phyloP scores from a whole-genome alignment of 2,888 invertebrate genomes.

The Idaea straminata region DNA sequence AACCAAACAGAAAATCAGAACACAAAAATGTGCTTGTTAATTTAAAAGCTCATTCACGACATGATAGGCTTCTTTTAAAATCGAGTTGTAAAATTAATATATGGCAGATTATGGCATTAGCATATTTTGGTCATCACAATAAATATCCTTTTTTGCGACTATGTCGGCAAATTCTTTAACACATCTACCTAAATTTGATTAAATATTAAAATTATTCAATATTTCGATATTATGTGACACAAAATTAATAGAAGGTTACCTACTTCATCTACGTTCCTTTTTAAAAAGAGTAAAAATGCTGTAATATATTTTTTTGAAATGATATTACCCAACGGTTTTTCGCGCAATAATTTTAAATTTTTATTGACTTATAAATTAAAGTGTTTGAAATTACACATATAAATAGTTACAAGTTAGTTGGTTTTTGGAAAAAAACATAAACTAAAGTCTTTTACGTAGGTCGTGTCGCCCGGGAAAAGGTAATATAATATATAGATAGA shows the following conservation, averaged over 20 bases:
- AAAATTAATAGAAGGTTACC: too few relatives aligned
- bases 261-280: too few relatives aligned
- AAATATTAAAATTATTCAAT: not conserved
- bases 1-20: not conserved
- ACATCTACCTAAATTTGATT: not conserved
- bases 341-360: too few relatives aligned
- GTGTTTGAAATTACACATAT: not conserved
- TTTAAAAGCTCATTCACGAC: not conserved
- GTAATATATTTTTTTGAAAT: too few relatives aligned
- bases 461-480: not conserved
- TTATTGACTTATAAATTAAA: too few relatives aligned
- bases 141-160: constrained; percentile 1
- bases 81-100: not conserved
- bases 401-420: not conserved
- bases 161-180: not conserved
- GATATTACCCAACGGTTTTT: too few relatives aligned
- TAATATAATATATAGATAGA: not conserved
- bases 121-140: not conserved
- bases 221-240: too few relatives aligned
- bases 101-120: not conserved
- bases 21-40: not conserved
- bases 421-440: not conserved
- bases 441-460: not conserved
- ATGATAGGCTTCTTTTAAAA: not conserved
- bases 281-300: too few relatives aligned